Evolutionary conservation across 2,113 vertebrate species (phyloP).

Genomic region (Callithrix jacchus): DNA sequence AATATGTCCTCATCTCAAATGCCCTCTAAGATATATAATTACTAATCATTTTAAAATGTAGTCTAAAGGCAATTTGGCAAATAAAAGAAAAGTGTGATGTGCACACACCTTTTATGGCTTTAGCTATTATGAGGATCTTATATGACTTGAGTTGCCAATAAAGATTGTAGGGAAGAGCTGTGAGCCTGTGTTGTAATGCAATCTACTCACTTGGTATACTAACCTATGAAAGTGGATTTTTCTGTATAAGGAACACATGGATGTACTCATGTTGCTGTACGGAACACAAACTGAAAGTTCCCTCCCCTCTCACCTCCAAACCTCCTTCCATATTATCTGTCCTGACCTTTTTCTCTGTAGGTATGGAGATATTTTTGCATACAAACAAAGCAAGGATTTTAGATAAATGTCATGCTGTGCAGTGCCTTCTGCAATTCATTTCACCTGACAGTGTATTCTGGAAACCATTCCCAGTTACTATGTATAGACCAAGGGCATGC

Average conservation of each 20-base stretch:
- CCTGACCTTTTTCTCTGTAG: not conserved
- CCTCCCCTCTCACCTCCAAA: fast-evolving
- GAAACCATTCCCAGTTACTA: not conserved
- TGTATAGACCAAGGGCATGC: fast-evolving
- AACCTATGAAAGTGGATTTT: not conserved
- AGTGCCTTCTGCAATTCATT: not conserved
- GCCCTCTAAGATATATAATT: not conserved
- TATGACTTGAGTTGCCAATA: not conserved
- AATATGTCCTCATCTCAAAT: not conserved
- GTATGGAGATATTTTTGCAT: not conserved
- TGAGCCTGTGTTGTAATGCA: not conserved
- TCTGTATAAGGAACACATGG: not conserved
- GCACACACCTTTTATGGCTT: not conserved
- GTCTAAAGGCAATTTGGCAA: not conserved
- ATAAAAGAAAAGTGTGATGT: not conserved
- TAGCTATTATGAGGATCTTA: not conserved
- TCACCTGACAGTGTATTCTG: not conserved
- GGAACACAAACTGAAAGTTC: not conserved
- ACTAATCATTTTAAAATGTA: not conserved
- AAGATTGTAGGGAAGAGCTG: not conserved
- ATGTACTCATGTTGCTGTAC: not conserved
- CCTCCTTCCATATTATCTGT: not conserved
- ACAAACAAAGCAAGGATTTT: not conserved
- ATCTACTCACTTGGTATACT: not conserved
- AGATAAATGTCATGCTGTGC: not conserved